These are phyloP conservation scores for Cerastis leucographa DNA, from an alignment of 2,888 invertebrate genomes.

Conservation along the genomic window DNA sequence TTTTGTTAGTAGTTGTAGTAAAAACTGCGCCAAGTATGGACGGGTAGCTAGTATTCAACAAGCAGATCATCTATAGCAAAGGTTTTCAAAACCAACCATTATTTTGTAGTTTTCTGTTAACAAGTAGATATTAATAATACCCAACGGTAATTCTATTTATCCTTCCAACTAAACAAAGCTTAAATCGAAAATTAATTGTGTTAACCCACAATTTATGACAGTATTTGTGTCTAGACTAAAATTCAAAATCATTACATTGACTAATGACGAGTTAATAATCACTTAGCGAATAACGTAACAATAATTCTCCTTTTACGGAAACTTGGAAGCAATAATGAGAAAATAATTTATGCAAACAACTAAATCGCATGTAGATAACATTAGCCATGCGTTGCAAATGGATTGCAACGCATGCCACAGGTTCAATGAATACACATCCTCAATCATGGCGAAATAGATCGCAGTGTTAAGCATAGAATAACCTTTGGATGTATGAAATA, in stretches of 20 bases:
- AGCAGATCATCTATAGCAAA: too few species aligned
- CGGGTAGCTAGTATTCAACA: too few species aligned
- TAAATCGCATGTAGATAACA: background rate
- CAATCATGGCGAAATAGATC: background rate
- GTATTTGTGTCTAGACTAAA: slow-evolving; percentile 21
- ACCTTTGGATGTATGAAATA: too few species aligned
- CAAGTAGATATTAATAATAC: background rate
- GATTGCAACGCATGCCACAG: background rate
- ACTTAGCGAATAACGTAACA: slow-evolving; percentile 13
- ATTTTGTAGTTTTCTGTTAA: background rate
- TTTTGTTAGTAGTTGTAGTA: too few species aligned
- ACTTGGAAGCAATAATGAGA: background rate
- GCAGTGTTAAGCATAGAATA: too few species aligned
- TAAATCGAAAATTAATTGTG: slow-evolving; percentile 16
- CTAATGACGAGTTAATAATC: slow-evolving; percentile 3
- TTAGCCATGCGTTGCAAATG: background rate
- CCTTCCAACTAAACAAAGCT: background rate
- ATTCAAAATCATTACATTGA: slow-evolving; percentile 13
- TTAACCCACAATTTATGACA: slow-evolving; percentile 7
- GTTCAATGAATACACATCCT: background rate
- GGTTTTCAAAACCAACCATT: background rate
- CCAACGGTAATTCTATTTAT: slow-evolving; percentile 1
- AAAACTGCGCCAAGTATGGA: too few species aligned
- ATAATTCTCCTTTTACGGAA: slow-evolving; percentile 7
- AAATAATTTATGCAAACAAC: background rate